Evolutionary conservation across 2,888 invertebrate species (phyloP).

Genomic region (Cheilosia variabilis): DNA sequence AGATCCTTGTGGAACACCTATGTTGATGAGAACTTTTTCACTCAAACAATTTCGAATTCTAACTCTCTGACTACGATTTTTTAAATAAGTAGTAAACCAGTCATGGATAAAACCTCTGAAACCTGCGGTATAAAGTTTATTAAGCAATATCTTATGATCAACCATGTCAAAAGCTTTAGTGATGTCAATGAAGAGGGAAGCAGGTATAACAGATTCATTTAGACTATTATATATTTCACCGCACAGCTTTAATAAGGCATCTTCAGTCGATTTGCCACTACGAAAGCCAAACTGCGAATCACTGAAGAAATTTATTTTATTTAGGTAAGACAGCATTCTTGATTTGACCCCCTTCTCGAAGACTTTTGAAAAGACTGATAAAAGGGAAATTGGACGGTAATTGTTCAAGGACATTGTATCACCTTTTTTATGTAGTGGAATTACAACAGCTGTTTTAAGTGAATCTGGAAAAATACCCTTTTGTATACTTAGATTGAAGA

Average conservation of each 20-base stretch:
- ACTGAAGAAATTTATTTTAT: constrained; percentile 29
- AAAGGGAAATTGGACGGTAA: constrained; percentile 24
- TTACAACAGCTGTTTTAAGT: constrained; percentile 27
- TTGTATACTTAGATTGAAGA: constrained; percentile 9
- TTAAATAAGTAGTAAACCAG: constrained; percentile 32
- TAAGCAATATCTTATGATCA: constrained; percentile 18
- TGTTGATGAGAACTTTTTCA: neutral
- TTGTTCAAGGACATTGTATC: constrained; percentile 4
- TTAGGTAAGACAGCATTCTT: constrained; percentile 37
- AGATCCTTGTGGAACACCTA: constrained; percentile 41
- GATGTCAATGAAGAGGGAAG: constrained; percentile 41
- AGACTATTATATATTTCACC: constrained; percentile 17
- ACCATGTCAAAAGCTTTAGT: constrained; percentile 37
- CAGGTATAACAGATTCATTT: constrained; percentile 13
- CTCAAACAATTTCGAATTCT: constrained; percentile 8
- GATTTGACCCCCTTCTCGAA: constrained; percentile 9
- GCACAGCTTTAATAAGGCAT: constrained; percentile 28
- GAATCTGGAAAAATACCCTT: constrained; percentile 12
- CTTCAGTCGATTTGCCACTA: constrained; percentile 36
- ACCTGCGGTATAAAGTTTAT: constrained; percentile 25
- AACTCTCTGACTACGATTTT: constrained; percentile 26
- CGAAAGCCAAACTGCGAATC: constrained; percentile 29
- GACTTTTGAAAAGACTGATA: constrained; percentile 39
- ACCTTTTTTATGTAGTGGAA: constrained; percentile 42
- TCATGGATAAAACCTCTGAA: constrained; percentile 29